Percentiles rank a stretch among this genome's conserved stretches.
Conservation (phyloP, 2,797 vertebrate genomes). For the Sebastes minor region DNA sequence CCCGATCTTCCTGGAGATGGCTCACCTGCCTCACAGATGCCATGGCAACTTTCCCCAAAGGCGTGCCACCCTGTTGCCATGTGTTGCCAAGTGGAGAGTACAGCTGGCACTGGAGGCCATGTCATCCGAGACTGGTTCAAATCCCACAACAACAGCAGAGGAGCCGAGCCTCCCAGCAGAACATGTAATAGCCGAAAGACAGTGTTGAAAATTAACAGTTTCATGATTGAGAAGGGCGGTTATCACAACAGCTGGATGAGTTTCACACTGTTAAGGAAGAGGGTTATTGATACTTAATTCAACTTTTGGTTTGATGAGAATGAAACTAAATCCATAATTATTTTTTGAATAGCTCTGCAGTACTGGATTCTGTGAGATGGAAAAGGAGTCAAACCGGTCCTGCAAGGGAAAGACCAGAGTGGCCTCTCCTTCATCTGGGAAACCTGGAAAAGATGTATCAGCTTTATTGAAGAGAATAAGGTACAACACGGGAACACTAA, state of each 20-base stretch:
- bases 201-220: not conserved
- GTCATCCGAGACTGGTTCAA: slow-evolving; percentile 46
- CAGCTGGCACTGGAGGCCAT: slow-evolving; percentile 13
- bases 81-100: slow-evolving; percentile 16
- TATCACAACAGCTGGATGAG: not conserved
- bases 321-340: not conserved
- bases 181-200: slow-evolving; percentile 16
- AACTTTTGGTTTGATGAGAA: not conserved
- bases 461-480: slow-evolving; percentile 58
- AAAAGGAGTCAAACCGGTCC: not conserved
- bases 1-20: slow-evolving; percentile 57
- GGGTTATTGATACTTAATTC: not conserved
- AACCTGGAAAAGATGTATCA: slow-evolving; percentile 12
- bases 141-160: slow-evolving; percentile 11
- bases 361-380: slow-evolving; percentile 1
- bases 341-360: slow-evolving; percentile 5
- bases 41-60: slow-evolving; percentile 71
- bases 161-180: slow-evolving; percentile 1
- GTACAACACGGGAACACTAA: slow-evolving; percentile 33
- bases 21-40: slow-evolving; percentile 32
- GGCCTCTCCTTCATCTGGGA: not conserved
- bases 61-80: slow-evolving; percentile 37
- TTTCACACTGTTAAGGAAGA: not conserved
- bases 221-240: not conserved
- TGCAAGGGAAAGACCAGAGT: not conserved